phyloP scores from a whole-genome alignment of 2,113 vertebrate species.

The Oncorhynchus gorbuscha region DNA sequence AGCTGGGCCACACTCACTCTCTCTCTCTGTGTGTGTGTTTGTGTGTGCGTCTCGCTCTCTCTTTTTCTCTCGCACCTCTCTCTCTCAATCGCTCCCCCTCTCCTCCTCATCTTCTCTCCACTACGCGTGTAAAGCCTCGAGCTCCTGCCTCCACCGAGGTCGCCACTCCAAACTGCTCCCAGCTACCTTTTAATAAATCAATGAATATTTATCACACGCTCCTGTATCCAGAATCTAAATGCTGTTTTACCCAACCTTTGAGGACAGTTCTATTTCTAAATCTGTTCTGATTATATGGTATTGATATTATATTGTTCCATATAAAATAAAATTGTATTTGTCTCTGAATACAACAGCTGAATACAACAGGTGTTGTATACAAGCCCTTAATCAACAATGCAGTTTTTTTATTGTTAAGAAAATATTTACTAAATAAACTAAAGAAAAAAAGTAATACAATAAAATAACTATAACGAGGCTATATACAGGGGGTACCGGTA shows the following conservation, averaged over 20 bases:
- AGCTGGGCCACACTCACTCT: background rate
- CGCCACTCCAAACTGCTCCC: conserved; percentile 65
- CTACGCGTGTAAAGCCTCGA: conserved; percentile 59
- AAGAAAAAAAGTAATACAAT: too few relatives aligned
- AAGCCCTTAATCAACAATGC: too few relatives aligned
- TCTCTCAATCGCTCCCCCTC: conserved; percentile 2
- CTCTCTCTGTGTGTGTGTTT: background rate
- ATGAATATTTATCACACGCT: conserved; percentile 74
- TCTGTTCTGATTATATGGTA: conserved; percentile 40
- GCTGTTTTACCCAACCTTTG: conserved; percentile 44
- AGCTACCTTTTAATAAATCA: conserved; percentile 75
- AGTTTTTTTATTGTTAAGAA: too few relatives aligned
- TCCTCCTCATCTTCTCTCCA: conserved; percentile 44
- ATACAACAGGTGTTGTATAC: too few relatives aligned
- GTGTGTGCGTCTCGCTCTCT: background rate
- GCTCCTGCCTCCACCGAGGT: conserved; percentile 62
- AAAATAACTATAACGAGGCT: too few relatives aligned
- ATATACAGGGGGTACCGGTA: too few relatives aligned
- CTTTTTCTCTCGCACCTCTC: background rate
- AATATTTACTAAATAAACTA: too few relatives aligned
- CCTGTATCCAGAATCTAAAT: conserved; percentile 60
- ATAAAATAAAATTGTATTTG: too few relatives aligned
- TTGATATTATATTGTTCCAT: background rate
- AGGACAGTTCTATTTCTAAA: conserved; percentile 30
- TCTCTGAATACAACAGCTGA: too few relatives aligned